Conservation (phyloP, 2,797 vertebrate genomes). For the Sebastes umbrosus region DNA sequence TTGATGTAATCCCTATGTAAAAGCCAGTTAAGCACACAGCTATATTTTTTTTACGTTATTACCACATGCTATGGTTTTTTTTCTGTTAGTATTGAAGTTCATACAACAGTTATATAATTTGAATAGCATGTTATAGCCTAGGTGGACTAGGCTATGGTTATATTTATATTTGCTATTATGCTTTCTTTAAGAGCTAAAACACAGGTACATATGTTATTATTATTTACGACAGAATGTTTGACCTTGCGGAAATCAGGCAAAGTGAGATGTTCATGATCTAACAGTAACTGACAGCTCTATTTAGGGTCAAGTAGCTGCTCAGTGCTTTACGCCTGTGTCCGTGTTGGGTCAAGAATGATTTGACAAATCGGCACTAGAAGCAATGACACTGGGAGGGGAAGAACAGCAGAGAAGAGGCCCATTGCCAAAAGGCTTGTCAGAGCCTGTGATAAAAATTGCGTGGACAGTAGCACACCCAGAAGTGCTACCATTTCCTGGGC, state of each 20-base stretch:
- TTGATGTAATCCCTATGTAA: neutral
- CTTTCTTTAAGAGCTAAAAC: neutral
- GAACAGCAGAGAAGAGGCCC: conserved; percentile 41
- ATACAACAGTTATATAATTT: neutral
- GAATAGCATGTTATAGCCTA: neutral
- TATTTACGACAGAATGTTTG: conserved; percentile 1
- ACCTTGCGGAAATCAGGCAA: conserved; percentile 44
- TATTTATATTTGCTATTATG: neutral
- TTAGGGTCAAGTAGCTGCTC: conserved; percentile 48
- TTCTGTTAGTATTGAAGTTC: neutral
- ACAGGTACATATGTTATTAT: neutral
- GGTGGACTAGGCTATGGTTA: neutral
- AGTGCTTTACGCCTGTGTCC: conserved; percentile 16
- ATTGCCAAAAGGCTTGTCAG: conserved; percentile 74
- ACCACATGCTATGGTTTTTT: neutral
- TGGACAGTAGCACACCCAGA: conserved; percentile 72
- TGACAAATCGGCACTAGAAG: conserved; percentile 59
- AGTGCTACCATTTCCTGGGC: conserved; percentile 59
- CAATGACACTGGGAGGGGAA: conserved; percentile 38
- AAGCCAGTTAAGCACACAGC: neutral
- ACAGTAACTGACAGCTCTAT: conserved; percentile 49
- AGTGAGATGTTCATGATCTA: conserved; percentile 27
- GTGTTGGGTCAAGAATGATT: conserved; percentile 51
- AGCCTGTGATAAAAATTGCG: conserved; percentile 66
- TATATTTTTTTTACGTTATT: neutral